Percentiles rank a stretch among this genome's conserved stretches.
Conservation (phyloP, 2,113 vertebrate genomes). For the Mastomys coucha region DNA sequence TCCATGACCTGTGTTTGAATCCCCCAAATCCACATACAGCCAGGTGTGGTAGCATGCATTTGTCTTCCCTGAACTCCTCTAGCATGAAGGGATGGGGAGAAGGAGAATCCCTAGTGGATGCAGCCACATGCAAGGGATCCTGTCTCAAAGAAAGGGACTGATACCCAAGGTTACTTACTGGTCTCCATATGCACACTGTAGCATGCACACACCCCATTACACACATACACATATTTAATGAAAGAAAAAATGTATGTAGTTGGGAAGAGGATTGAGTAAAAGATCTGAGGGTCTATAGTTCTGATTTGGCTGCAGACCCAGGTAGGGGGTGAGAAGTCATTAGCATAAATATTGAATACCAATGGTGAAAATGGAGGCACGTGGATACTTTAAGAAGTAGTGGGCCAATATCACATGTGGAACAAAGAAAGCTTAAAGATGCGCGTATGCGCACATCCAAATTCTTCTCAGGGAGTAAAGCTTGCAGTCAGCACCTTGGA, state of each 20-base stretch:
- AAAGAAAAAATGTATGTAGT: background rate
- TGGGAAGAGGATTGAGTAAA: background rate
- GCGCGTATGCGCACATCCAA: background rate
- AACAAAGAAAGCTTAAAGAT: background rate
- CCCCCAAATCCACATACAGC: background rate
- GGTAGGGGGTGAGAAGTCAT: background rate
- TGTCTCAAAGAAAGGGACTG: background rate
- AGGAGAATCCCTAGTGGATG: background rate
- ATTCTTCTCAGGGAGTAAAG: background rate
- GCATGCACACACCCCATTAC: background rate
- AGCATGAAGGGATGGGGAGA: background rate
- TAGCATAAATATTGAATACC: background rate
- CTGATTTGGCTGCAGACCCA: background rate
- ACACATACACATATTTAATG: background rate
- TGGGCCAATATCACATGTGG: too few relatives aligned
- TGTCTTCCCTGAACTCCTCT: background rate
- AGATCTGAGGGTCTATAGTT: background rate
- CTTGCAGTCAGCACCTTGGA: background rate
- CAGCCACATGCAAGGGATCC: too few relatives aligned
- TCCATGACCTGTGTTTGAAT: too few relatives aligned
- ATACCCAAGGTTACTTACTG: background rate
- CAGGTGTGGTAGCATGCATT: too few relatives aligned
- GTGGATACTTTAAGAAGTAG: background rate
- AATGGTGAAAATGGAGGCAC: background rate
- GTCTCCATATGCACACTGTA: background rate